phyloP scores from a whole-genome alignment of 2,888 invertebrate species.

The Cephus sareptanus region DNA sequence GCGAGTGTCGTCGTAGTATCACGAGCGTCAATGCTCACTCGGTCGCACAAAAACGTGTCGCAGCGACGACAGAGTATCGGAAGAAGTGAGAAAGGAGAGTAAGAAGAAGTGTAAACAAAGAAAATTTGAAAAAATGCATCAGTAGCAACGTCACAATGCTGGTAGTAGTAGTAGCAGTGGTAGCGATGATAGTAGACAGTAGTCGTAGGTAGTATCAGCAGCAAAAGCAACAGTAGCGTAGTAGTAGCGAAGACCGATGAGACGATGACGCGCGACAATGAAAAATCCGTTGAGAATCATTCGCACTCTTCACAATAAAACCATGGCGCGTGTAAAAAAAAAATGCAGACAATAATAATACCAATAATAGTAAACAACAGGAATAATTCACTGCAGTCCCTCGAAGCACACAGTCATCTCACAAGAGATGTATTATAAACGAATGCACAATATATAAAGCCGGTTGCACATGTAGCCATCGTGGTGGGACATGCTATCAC shows the following conservation, averaged over 20 bases:
- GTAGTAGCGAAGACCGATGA: background rate
- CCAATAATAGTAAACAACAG: background rate
- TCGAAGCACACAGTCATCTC: conserved; percentile 1
- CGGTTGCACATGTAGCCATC: background rate
- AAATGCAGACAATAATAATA: background rate
- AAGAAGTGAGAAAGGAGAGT: background rate
- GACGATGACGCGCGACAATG: background rate
- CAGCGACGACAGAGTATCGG: background rate
- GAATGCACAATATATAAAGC: background rate
- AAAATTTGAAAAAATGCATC: background rate
- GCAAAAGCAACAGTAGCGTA: background rate
- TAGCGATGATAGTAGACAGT: background rate
- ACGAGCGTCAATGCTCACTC: background rate
- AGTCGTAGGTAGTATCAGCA: background rate
- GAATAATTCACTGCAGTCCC: conserved; percentile 2
- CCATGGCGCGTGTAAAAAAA: background rate
- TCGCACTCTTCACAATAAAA: conserved; percentile 6
- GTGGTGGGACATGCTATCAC: background rate
- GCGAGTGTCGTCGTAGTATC: background rate
- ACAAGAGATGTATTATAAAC: background rate
- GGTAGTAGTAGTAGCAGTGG: background rate
- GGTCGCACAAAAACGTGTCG: background rate
- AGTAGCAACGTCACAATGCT: background rate
- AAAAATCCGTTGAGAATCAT: background rate
- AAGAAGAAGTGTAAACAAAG: background rate